Percentiles rank a stretch among this genome's conserved stretches.
phyloP scores from a whole-genome alignment of 2,113 vertebrate species.

The Plectropomus leopardus region DNA sequence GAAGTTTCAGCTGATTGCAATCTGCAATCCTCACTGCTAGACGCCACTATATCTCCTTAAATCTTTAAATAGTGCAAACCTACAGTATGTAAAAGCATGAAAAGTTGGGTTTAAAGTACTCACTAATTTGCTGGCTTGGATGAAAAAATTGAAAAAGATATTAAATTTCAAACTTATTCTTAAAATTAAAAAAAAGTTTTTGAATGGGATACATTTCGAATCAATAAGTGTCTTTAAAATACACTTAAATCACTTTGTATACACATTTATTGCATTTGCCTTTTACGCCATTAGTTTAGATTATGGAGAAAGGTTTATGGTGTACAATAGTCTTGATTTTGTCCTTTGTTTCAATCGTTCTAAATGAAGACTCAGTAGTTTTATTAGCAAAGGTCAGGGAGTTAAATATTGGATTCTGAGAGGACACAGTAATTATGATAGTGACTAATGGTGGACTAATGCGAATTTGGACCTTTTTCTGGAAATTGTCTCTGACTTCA shows the following conservation, averaged over 20 bases:
- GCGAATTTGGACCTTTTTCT: conserved; percentile 48
- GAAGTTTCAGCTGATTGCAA: too few relatives aligned
- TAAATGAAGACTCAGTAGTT: conserved; percentile 30
- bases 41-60: too few relatives aligned
- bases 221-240: background rate
- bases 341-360: conserved; percentile 57
- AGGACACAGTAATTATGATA: conserved; percentile 69
- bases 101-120: background rate
- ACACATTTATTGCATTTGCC: background rate
- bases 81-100: background rate
- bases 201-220: background rate
- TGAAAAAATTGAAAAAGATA: too few relatives aligned
- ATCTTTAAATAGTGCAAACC: background rate
- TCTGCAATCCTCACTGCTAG: too few relatives aligned
- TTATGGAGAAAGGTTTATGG: conserved; percentile 5
- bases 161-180: background rate
- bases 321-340: conserved; percentile 21
- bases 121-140: background rate
- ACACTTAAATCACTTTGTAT: background rate
- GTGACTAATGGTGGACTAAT: conserved; percentile 59
- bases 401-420: conserved; percentile 57
- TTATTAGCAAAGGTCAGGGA: conserved; percentile 57
- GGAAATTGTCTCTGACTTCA: conserved; percentile 52
- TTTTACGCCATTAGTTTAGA: conserved; percentile 13
- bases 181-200: background rate